Evolutionary conservation across 2,113 vertebrate species (phyloP), one percentile per base, ranked within the genome.

Genomic region (Sardina pilchardus): DNA sequence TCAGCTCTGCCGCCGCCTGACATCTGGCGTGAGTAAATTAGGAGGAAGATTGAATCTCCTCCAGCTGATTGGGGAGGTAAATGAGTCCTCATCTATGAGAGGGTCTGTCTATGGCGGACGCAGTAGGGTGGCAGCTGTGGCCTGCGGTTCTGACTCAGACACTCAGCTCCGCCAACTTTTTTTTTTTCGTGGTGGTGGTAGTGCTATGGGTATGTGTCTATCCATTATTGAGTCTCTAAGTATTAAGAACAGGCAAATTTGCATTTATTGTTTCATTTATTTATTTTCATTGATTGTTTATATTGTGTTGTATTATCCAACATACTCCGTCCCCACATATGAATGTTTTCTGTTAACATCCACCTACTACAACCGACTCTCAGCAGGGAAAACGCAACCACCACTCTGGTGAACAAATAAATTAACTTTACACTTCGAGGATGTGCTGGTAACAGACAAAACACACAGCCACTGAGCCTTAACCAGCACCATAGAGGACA

Each of bases 41-140:
- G 81, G 86, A 45, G 86, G 63, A 59, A 71, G 82, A 85, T 85
- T 85, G 84, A 48, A 48, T 85, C 81, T 88, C 82, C 87, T 80
- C 45, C 47, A 24, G 85, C 56, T 88, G 87, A 88, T 88, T 88
- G 87, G 56, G 84, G 59, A 85, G 82, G 81, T 88, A 88, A 85
- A 83, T 85, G 81, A 85, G 84, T 81, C 75, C 67, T 86, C 71
- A 86, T 84, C 85, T 86, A 83, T 75, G 83, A 81, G 71, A 86
- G 85, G 81, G 71, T 84, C 82, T 71, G 82, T 81, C 81, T 71
- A 21, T 17, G 53, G 63, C n/a, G 12, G 63, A n/a, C 42, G 85
- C 42, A 53, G 50, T 24, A 83, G 84, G 50, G 43, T 75, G 84
- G 78, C 81, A 45, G 81, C 6, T 4, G 21, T 10, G 2, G 63